Conservation (phyloP, 2,113 vertebrate species). For the Conger conger region DNA sequence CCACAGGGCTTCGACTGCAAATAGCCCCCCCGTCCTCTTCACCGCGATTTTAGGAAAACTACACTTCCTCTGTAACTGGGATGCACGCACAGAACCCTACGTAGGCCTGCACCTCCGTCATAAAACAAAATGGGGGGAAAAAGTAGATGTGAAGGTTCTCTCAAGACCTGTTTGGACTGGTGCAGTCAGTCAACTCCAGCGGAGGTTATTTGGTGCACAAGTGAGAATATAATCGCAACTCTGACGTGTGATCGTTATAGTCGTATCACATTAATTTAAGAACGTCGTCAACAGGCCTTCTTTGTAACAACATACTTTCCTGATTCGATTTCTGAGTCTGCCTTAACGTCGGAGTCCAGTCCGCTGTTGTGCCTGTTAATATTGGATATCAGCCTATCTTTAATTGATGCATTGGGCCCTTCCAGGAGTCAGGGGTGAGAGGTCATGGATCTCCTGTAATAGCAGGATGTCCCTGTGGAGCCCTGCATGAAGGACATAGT, state of each 20-base stretch:
- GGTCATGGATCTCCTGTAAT: background rate
- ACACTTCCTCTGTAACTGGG: background rate
- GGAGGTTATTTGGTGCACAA: background rate
- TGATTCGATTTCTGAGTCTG: background rate
- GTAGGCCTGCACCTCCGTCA: no score
- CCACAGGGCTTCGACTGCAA: constrained; percentile 6
- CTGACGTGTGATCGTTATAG: background rate
- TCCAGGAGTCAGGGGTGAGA: background rate
- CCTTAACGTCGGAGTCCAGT: background rate
- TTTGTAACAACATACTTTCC: background rate
- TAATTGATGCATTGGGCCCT: background rate
- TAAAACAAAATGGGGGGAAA: no score
- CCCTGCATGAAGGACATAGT: background rate
- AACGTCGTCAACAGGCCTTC: background rate
- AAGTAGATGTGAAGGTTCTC: no score
- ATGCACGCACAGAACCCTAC: no score
- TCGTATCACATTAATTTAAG: background rate
- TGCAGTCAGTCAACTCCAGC: no score
- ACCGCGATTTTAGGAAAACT: background rate
- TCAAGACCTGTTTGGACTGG: no score
- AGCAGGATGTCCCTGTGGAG: background rate
- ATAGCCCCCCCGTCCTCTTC: constrained; percentile 10
- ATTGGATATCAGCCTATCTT: background rate
- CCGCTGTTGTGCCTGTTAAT: background rate
- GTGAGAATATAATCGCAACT: background rate